Conservation (phyloP, 2,797 vertebrate genomes). For the Aldrovandia affinis region DNA sequence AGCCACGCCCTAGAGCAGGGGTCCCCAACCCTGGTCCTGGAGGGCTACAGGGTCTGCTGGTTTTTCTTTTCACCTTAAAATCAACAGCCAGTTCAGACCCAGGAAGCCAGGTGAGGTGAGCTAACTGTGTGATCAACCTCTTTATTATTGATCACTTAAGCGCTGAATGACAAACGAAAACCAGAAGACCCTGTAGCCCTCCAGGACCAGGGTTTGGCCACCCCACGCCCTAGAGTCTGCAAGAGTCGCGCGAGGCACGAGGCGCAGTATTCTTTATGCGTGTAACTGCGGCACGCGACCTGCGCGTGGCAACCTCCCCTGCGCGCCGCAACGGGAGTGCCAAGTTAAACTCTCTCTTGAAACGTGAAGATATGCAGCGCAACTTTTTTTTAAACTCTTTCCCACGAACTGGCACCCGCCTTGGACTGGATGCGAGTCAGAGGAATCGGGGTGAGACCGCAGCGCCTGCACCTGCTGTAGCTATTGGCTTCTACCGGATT, state of each 20-base stretch:
- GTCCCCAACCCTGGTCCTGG: no score
- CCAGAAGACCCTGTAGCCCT: no score
- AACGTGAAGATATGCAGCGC: constrained; percentile 30
- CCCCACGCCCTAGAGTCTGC: no score
- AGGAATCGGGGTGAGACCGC: constrained; percentile 15
- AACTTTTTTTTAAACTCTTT: constrained; percentile 26
- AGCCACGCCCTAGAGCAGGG: constrained; percentile 76
- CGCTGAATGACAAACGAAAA: no score
- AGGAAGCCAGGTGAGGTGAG: no score
- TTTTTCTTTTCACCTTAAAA: no score
- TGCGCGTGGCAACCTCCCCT: constrained; percentile 60
- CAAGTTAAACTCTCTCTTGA: constrained; percentile 27
- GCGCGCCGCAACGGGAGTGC: background rate
- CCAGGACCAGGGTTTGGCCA: no score
- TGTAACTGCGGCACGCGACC: constrained; percentile 70
- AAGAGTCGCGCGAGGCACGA: constrained; percentile 61
- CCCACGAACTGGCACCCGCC: constrained; percentile 16
- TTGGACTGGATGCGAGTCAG: constrained; percentile 27
- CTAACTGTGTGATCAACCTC: no score
- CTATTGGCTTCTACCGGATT: background rate
- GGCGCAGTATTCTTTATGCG: constrained; percentile 44
- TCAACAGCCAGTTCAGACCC: no score
- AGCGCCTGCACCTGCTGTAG: background rate
- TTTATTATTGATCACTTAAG: no score
- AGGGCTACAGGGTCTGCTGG: no score